A percentile compares a stretch with the other conserved stretches of the same genome.
These are phyloP conservation scores for Ophioninae sp. DNA, from an alignment of 2,888 invertebrate genomes.

Conservation along the genomic window DNA sequence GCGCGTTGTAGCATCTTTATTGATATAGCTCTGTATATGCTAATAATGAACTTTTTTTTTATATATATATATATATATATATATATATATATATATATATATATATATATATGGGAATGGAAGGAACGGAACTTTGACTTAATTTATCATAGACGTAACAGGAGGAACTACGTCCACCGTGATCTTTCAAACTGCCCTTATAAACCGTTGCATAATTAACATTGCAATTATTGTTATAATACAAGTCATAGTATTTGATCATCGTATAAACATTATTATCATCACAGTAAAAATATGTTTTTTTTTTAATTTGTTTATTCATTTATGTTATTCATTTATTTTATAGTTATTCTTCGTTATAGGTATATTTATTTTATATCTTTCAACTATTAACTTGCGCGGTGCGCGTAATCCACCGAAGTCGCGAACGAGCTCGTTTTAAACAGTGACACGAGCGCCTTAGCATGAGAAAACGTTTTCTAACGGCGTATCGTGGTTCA, in stretches of 20 bases:
- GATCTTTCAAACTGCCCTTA: conserved; percentile 65
- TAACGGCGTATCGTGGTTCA: conserved; percentile 51
- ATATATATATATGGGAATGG: conserved; percentile 56
- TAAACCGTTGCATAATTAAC: conserved; percentile 74
- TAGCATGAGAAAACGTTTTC: conserved; percentile 61
- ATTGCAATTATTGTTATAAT: conserved; percentile 72
- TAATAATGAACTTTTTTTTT: too few species aligned
- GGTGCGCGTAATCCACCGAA: conserved; percentile 65
- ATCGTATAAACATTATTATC: conserved; percentile 81
- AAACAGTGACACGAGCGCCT: conserved; percentile 50
- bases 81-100: conserved; percentile 2
- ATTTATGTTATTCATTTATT: conserved; percentile 28
- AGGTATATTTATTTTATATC: conserved; percentile 31
- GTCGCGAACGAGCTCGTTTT: conserved; percentile 30
- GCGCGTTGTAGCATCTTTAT: too few species aligned
- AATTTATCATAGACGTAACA: conserved; percentile 59
- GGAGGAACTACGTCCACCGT: conserved; percentile 61
- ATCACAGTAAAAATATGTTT: conserved; percentile 79
- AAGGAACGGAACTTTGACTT: conserved; percentile 65
- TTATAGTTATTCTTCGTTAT: conserved; percentile 27
- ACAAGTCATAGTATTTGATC: conserved; percentile 76
- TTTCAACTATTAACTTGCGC: conserved; percentile 70
- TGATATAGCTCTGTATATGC: background rate
- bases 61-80: conserved; percentile 1
- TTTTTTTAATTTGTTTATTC: conserved; percentile 41